These are phyloP conservation scores for Leptinotarsa peninsularis DNA, from an alignment of 2,888 invertebrate genomes.

Conservation along the genomic window DNA sequence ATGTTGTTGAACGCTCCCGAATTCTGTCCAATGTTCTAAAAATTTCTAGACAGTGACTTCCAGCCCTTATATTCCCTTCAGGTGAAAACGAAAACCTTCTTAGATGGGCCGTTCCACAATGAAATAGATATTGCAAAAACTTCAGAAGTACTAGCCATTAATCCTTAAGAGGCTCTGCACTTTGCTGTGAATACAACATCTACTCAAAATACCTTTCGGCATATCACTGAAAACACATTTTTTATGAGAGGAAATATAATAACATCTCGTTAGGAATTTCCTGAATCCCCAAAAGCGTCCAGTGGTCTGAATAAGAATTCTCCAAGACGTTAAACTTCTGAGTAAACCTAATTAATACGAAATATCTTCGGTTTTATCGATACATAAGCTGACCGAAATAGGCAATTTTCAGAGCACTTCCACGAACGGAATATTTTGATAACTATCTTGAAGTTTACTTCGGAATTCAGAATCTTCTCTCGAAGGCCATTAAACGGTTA, in stretches of 20 bases:
- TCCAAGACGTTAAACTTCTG: conserved; percentile 1
- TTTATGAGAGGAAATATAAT: conserved; percentile 1
- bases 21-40: too few relatives aligned
- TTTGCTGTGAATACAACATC: too few relatives aligned
- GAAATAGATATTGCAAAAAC: too few relatives aligned
- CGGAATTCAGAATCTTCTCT: conserved; percentile 26
- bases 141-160: too few relatives aligned
- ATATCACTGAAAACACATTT: too few relatives aligned
- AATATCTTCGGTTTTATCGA: conserved; percentile 24
- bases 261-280: conserved; percentile 4
- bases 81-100: too few relatives aligned
- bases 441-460: conserved; percentile 28
- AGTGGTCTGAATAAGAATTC: conserved; percentile 18
- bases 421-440: conserved; percentile 28
- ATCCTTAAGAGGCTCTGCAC: too few relatives aligned
- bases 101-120: too few relatives aligned
- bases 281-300: conserved; percentile 1
- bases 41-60: too few relatives aligned
- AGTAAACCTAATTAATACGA: conserved; percentile 5
- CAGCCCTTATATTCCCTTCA: too few relatives aligned
- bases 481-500: conserved; percentile 11
- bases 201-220: too few relatives aligned
- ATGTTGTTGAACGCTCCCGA: too few relatives aligned
- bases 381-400: conserved; percentile 26
- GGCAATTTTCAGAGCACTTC: conserved; percentile 23